Conservation (phyloP, 2,113 vertebrate genomes). For the Protobothrops mucrosquamatus region DNA sequence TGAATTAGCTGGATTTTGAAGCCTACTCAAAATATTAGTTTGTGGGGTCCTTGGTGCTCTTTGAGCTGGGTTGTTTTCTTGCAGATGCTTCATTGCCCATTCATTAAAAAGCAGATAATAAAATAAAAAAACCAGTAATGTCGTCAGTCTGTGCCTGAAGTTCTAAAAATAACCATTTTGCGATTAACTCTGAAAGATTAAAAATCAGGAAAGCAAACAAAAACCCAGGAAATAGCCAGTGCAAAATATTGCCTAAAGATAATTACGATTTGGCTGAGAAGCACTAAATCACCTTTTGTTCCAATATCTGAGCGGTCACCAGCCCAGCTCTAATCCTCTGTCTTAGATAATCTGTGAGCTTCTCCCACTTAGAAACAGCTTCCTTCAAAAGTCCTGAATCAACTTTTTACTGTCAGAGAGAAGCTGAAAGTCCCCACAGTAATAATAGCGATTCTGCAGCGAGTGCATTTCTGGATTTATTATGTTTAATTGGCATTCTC, state of each 20-base stretch:
- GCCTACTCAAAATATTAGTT: background rate
- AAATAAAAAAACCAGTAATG: background rate
- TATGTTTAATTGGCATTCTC: constrained; percentile 12
- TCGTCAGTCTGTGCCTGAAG: background rate
- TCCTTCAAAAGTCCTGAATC: background rate
- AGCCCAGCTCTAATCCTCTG: too few species aligned
- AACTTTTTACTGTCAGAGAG: background rate
- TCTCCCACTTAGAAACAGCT: background rate
- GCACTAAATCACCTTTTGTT: background rate
- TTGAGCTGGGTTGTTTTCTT: background rate
- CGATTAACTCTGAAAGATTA: background rate
- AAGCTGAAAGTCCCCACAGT: background rate
- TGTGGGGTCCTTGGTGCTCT: too few species aligned
- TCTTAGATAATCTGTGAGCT: background rate
- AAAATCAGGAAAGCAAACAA: background rate
- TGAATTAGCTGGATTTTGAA: background rate
- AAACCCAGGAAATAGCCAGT: background rate
- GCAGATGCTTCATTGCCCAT: background rate
- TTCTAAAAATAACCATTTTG: background rate
- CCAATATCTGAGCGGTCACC: background rate
- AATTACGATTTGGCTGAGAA: background rate
- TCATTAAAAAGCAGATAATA: background rate
- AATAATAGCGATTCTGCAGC: constrained; percentile 19
- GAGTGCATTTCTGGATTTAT: constrained; percentile 13
- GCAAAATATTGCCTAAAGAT: background rate